phyloP scores from a whole-genome alignment of 2,113 vertebrate species.

The Odontesthes bonariensis region DNA sequence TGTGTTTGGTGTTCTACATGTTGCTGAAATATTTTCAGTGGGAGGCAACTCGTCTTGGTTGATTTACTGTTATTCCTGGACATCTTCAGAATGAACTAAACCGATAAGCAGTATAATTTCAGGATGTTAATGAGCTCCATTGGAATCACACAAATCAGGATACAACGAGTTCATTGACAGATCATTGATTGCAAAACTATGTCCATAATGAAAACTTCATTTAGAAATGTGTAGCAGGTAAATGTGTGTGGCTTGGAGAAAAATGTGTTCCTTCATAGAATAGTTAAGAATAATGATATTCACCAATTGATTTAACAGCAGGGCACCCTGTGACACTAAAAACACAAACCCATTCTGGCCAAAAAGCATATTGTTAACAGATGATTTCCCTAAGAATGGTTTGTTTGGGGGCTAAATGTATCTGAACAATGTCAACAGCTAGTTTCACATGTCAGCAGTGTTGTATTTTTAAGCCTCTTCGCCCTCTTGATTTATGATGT shows the following conservation, averaged over 20 bases:
- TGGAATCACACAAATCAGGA: slow-evolving; percentile 39
- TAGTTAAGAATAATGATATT: slow-evolving; percentile 57
- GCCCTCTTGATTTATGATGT: slow-evolving; percentile 57
- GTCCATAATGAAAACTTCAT: not conserved
- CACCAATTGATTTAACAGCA: slow-evolving; percentile 57
- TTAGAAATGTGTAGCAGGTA: slow-evolving; percentile 12
- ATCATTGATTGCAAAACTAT: slow-evolving; percentile 25
- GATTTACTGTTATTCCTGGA: slow-evolving; percentile 32
- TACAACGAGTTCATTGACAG: slow-evolving; percentile 12
- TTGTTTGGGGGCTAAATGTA: slow-evolving; percentile 68
- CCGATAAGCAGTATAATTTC: slow-evolving; percentile 18
- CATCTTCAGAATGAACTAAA: slow-evolving; percentile 17
- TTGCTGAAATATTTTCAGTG: slow-evolving; percentile 30
- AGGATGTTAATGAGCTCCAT: slow-evolving; percentile 34
- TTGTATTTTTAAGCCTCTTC: slow-evolving; percentile 67
- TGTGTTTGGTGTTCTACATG: slow-evolving; percentile 39
- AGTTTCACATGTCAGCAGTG: slow-evolving; percentile 65
- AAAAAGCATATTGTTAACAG: slow-evolving; percentile 60
- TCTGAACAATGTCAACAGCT: slow-evolving; percentile 66
- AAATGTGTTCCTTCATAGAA: slow-evolving; percentile 20
- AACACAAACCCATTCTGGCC: slow-evolving; percentile 48
- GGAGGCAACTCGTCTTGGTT: slow-evolving; percentile 3
- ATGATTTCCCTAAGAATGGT: slow-evolving; percentile 61
- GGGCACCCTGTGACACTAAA: slow-evolving; percentile 36
- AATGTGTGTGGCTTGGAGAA: slow-evolving; percentile 36